Percentiles rank a stretch among this genome's conserved stretches.
These are phyloP conservation scores for Vultur gryphus DNA, from an alignment of 2,797 vertebrate genomes.

Conservation along the genomic window DNA sequence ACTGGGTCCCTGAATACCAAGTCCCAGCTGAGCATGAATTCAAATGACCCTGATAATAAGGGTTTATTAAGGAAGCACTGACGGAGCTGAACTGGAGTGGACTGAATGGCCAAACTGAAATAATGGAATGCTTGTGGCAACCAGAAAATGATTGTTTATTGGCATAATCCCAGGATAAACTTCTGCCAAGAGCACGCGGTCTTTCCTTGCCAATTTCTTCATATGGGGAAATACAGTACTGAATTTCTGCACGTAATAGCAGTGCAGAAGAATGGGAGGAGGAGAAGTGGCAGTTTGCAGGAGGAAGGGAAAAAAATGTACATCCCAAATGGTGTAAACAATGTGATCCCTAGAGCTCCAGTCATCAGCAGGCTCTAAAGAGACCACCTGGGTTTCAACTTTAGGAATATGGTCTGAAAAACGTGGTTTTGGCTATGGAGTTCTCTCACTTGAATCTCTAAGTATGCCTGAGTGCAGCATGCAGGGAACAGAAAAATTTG, in stretches of 20 bases:
- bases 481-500: not conserved
- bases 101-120: slow-evolving; percentile 35
- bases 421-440: not conserved
- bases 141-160: slow-evolving; percentile 59
- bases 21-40: slow-evolving; percentile 20
- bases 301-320: not conserved
- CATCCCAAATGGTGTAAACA: not conserved
- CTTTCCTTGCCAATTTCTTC: slow-evolving; percentile 44
- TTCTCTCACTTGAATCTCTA: not conserved
- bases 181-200: slow-evolving; percentile 35
- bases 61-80: slow-evolving; percentile 41
- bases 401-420: not conserved
- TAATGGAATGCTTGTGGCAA: slow-evolving; percentile 60
- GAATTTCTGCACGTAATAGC: slow-evolving; percentile 38
- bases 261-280: not conserved
- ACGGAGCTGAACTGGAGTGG: slow-evolving; percentile 4
- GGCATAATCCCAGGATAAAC: slow-evolving; percentile 31
- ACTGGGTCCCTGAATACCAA: not conserved
- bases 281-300: not conserved
- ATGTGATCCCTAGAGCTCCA: not conserved
- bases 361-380: not conserved
- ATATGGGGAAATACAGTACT: slow-evolving; percentile 32
- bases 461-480: not conserved
- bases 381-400: not conserved
- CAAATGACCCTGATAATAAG: slow-evolving; percentile 41